Percentiles rank a stretch among this genome's conserved stretches.
Conservation (phyloP, 2,888 invertebrate genomes). For the Drosophila nigritarsus region DNA sequence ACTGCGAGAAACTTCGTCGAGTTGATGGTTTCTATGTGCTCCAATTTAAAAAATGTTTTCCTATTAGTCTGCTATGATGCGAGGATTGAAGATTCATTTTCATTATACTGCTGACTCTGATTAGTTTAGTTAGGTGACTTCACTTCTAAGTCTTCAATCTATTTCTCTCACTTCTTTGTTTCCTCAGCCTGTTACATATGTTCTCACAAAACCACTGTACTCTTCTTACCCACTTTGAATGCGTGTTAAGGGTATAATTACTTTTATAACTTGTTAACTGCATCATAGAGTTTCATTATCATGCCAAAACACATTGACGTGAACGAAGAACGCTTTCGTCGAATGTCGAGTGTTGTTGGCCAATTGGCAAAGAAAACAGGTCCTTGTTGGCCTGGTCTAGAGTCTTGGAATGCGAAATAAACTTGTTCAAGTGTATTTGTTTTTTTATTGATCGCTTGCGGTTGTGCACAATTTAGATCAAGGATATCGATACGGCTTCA, state of each 20-base stretch:
- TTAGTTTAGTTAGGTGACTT: background rate
- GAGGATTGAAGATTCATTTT: background rate
- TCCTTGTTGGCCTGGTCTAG: slow-evolving; percentile 12
- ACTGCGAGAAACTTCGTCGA: too few species aligned
- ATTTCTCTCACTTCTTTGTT: background rate
- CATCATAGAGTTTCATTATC: slow-evolving; percentile 36
- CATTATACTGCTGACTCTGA: background rate
- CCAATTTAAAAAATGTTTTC: background rate
- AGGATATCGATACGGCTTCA: slow-evolving; percentile 77
- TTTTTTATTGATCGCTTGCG: slow-evolving; percentile 81
- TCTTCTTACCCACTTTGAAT: background rate
- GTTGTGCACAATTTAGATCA: slow-evolving; percentile 82
- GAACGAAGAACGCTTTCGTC: slow-evolving; percentile 17
- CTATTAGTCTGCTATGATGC: background rate
- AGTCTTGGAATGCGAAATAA: slow-evolving; percentile 49
- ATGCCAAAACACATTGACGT: slow-evolving; percentile 31
- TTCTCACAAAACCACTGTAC: background rate
- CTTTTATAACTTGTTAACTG: slow-evolving; percentile 77
- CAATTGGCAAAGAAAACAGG: slow-evolving; percentile 1
- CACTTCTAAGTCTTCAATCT: background rate
- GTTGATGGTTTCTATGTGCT: background rate
- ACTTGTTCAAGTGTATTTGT: slow-evolving; percentile 63
- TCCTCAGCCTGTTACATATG: background rate
- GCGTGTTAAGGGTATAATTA: slow-evolving; percentile 24
- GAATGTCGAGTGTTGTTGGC: slow-evolving; percentile 5